Evolutionary conservation across 2,113 vertebrate genomes (phyloP).

Genomic region (Hypanus sabinus): DNA sequence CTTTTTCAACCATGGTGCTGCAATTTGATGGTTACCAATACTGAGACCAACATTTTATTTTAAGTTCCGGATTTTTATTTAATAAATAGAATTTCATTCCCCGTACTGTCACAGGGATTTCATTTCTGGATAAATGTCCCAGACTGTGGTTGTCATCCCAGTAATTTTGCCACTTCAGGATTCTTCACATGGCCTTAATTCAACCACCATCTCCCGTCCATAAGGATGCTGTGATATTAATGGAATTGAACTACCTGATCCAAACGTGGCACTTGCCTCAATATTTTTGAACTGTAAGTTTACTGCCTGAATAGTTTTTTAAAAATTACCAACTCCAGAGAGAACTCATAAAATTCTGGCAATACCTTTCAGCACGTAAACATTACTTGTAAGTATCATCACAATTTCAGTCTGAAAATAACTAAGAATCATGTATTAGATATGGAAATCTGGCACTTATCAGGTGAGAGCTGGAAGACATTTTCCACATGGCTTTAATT

Average conservation of each 20-base stretch:
- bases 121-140: no score
- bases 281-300: not conserved
- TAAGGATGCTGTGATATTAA: not conserved
- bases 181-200: not conserved
- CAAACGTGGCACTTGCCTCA: not conserved
- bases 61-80: no score
- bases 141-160: no score
- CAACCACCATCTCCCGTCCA: not conserved
- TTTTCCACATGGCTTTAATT: not conserved
- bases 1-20: no score
- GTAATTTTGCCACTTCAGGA: not conserved
- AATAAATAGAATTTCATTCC: no score
- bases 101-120: no score
- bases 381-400: not conserved
- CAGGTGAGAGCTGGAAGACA: not conserved
- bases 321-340: not conserved
- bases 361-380: not conserved
- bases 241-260: not conserved
- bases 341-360: not conserved
- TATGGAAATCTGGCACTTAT: not conserved
- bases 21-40: no score
- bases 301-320: not conserved
- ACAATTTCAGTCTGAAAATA: not conserved
- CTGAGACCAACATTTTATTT: no score
- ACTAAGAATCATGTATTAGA: not conserved